These are phyloP conservation scores for Pluvialis apricaria DNA, from an alignment of 2,113 vertebrate species.

Conservation along the genomic window DNA sequence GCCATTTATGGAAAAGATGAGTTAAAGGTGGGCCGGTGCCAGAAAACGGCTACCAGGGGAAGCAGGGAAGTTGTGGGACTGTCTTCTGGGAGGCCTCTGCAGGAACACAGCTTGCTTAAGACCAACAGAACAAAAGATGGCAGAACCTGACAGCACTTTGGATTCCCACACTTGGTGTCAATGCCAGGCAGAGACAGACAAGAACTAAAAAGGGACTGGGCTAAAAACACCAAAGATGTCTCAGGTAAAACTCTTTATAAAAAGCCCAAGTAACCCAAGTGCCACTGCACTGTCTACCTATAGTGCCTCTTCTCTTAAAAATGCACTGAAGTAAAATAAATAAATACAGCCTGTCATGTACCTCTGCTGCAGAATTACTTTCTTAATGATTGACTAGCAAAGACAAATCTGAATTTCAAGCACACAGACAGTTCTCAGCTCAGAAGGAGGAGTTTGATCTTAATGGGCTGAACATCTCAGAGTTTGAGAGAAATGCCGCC, in stretches of 20 bases:
- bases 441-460: background rate
- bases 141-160: rapidly evolving
- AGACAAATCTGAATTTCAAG: background rate
- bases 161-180: background rate
- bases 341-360: background rate
- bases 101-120: background rate
- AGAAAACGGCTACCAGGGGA: background rate
- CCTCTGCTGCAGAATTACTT: background rate
- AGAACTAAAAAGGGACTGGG: background rate
- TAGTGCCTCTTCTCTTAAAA: background rate
- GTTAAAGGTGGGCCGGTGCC: background rate
- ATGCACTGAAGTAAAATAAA: background rate
- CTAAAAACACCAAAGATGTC: background rate
- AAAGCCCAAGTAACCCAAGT: background rate
- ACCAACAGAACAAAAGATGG: background rate
- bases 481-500: background rate
- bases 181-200: background rate
- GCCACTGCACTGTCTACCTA: background rate
- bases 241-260: background rate
- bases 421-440: background rate
- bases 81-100: background rate
- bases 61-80: background rate
- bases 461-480: background rate
- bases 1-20: background rate
- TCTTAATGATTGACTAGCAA: background rate